Conservation (phyloP, 1,140 invertebrate genomes). For the Macrostomum lignano region DNA sequence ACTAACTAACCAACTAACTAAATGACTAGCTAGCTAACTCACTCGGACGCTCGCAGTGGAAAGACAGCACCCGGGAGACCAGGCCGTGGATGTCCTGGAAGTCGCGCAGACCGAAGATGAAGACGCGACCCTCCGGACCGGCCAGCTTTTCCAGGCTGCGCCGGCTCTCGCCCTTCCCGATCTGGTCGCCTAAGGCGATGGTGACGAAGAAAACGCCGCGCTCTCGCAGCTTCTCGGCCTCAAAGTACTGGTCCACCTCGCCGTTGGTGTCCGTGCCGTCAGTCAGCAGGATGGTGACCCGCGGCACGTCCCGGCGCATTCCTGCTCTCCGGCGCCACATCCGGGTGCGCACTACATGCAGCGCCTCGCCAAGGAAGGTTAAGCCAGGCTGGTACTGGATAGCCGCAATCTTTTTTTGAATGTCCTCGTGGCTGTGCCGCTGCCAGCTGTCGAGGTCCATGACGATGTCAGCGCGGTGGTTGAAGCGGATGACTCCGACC, state of each 20-base stretch:
- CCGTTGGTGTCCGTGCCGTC: background rate
- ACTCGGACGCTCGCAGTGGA: background rate
- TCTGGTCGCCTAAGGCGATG: background rate
- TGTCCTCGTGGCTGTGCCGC: background rate
- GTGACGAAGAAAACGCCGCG: background rate
- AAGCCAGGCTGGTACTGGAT: slow-evolving; percentile 1
- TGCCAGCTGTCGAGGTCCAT: background rate
- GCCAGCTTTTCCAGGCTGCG: background rate
- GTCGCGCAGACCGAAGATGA: background rate
- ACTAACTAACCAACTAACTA: too few relatives aligned
- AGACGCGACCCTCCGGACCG: background rate
- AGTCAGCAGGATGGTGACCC: background rate
- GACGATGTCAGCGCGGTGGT: background rate
- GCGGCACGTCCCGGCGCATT: background rate
- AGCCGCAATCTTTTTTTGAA: slow-evolving; percentile 1
- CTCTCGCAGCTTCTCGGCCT: slow-evolving; percentile 2
- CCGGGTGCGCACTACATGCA: background rate
- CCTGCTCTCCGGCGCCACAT: background rate
- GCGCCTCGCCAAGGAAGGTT: background rate
- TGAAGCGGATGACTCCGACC: slow-evolving; percentile 1
- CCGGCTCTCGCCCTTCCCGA: too few relatives aligned
- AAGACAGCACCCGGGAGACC: slow-evolving; percentile 1
- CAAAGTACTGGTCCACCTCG: background rate
- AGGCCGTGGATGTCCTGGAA: slow-evolving; percentile 3
- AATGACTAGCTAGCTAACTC: too few relatives aligned